Conservation (phyloP, 2,888 invertebrate species). For the Amiota communis region DNA sequence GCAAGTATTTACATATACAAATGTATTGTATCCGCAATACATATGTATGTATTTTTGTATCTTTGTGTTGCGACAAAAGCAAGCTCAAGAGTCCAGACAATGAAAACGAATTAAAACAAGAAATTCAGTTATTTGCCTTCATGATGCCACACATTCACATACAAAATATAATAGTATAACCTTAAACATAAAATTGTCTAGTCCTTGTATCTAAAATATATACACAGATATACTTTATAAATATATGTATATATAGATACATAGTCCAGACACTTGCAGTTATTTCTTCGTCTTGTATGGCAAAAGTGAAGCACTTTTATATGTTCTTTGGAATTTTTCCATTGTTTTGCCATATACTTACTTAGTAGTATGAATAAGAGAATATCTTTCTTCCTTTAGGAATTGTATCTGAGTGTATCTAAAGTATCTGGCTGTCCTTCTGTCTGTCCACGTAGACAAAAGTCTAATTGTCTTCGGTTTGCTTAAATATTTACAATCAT, state of each 20-base stretch:
- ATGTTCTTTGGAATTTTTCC: slow-evolving; percentile 23
- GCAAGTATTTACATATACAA: background rate
- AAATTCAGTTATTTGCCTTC: slow-evolving; percentile 48
- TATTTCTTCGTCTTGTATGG: slow-evolving; percentile 18
- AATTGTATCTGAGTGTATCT: too few relatives aligned
- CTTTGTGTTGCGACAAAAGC: slow-evolving; percentile 19
- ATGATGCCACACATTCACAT: slow-evolving; percentile 11
- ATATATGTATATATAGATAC: background rate
- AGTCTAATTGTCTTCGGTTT: slow-evolving; percentile 28
- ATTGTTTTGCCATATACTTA: slow-evolving; percentile 11
- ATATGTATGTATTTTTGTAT: slow-evolving; percentile 1
- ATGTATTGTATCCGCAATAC: slow-evolving; percentile 24
- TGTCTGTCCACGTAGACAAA: slow-evolving; percentile 14
- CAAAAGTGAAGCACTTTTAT: slow-evolving; percentile 11
- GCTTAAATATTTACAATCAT: slow-evolving; percentile 30
- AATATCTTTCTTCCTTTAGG: too few relatives aligned
- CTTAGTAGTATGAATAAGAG: background rate
- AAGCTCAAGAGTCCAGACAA: slow-evolving; percentile 49
- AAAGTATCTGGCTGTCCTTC: background rate
- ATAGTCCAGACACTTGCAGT: slow-evolving; percentile 16
- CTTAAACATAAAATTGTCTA: slow-evolving; percentile 25
- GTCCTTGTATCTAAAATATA: slow-evolving; percentile 7
- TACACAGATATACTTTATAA: background rate
- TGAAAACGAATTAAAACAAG: slow-evolving; percentile 65
- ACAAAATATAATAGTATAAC: background rate